Base-by-base conservation (phyloP, 2,113 vertebrate species). In the Gymnocephalus cernua region DNA sequence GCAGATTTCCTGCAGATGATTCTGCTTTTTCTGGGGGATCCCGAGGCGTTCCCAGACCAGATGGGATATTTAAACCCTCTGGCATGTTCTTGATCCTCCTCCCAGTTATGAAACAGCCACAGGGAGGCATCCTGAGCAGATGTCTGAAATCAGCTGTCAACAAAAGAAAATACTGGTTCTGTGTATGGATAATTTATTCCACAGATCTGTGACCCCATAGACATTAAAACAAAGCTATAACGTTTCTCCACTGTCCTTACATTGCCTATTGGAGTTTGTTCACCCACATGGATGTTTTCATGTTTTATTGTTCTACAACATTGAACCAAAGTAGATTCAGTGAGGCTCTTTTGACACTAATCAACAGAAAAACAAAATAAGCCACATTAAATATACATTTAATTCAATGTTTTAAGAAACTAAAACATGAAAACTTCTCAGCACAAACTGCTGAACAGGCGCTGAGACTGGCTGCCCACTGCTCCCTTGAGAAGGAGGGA, bases 41-140 rank as follows among this genome's bases (percentile, higher is more conserved):
- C 82, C 27, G 61, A 69, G 77, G 77, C 27, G 29, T 74, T 74
- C 79, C 70, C 71, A 32, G 14, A 66, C 35, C 87, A 88, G 83
- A 84, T 88, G 86, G 87, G 65, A 23, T 21, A 73, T 78, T 51
- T 48, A 65, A 74, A 68, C 81, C 86, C 86, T 73, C 25, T 74
- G 56, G 86, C 83, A 69, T 82, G 67, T 84, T 75, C 76, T 82
- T 65, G 16, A 68, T 77, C 59, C 57, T 38, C 15, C 21, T 78
- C 69, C 47, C 79, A 57, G 53, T 27, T 35, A 41, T 83, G 58
- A 53, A 81, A 18, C 25, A 7, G 47, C 80, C 72, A 77, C 71
- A 47, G 87, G 89, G 78, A 86, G 77, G 74, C 63, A 14, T 75
- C 69, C 77, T 16, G 29, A 65, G 21, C 75, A 71, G 78, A 82